phyloP scores from a whole-genome alignment of 1,140 invertebrate genomes.

The Heliothis subflexa region DNA sequence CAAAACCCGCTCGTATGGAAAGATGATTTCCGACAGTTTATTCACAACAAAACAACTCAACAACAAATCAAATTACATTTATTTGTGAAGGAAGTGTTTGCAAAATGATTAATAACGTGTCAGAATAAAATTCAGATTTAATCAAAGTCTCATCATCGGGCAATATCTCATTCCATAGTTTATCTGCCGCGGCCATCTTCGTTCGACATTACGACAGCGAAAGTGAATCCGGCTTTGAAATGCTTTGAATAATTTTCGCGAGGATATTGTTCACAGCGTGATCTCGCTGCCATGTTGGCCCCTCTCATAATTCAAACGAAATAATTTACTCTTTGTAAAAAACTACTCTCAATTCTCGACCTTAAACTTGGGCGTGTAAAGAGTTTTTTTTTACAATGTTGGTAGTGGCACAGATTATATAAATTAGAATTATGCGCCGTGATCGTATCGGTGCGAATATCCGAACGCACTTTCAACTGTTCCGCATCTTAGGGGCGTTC shows the following conservation, averaged over 20 bases:
- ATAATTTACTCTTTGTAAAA: constrained; percentile 34
- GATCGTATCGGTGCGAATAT: background rate
- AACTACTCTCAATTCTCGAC: constrained; percentile 39
- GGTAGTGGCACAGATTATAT: constrained; percentile 1
- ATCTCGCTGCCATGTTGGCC: constrained; percentile 40
- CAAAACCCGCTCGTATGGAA: constrained; percentile 8
- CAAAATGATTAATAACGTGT: constrained; percentile 9
- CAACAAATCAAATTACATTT: background rate
- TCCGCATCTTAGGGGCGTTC: constrained; percentile 6
- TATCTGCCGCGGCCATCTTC: constrained; percentile 65
- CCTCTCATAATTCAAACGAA: constrained; percentile 18
- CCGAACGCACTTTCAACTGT: background rate
- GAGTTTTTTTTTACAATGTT: background rate
- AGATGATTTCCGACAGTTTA: constrained; percentile 38
- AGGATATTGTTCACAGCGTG: constrained; percentile 81
- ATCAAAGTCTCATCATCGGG: constrained; percentile 39
- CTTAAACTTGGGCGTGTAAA: constrained; percentile 19
- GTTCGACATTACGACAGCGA: constrained; percentile 61
- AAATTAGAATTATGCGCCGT: background rate
- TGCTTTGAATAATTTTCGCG: constrained; percentile 78
- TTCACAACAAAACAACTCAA: background rate
- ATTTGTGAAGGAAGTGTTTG: background rate
- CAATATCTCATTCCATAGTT: constrained; percentile 51
- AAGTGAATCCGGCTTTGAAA: constrained; percentile 78
- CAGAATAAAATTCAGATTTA: constrained; percentile 18